Conservation (phyloP, 2,888 invertebrate species). For the Hofmannophila pseudospretella region DNA sequence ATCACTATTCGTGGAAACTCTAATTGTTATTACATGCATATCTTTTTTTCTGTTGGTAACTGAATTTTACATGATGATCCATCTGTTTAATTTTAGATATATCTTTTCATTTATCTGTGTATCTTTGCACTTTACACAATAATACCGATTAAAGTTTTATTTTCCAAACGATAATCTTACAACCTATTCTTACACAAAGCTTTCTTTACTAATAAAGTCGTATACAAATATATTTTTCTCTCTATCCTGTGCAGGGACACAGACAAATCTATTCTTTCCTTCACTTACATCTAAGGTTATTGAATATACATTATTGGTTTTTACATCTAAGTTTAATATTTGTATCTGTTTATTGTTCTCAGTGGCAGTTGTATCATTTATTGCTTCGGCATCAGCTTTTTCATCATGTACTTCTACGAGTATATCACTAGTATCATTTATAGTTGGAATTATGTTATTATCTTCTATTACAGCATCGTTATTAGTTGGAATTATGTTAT, state of each 20-base stretch:
- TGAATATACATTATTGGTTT: constrained; percentile 70
- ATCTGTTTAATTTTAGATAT: no score
- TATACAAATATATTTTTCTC: constrained; percentile 74
- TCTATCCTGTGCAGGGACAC: constrained; percentile 56
- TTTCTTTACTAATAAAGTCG: constrained; percentile 70
- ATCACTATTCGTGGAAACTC: no score
- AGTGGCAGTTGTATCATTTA: constrained; percentile 30
- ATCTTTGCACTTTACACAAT: no score
- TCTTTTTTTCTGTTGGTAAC: no score
- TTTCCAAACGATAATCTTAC: no score
- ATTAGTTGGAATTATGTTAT: neutral
- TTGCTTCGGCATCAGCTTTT: constrained; percentile 27
- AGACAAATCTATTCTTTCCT: constrained; percentile 60
- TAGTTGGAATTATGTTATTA: neutral
- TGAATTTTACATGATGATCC: no score
- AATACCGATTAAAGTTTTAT: constrained; percentile 15
- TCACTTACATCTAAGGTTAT: constrained; percentile 69
- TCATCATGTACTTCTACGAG: constrained; percentile 44
- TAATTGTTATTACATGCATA: no score
- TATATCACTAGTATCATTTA: constrained; percentile 36
- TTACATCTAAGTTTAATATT: constrained; percentile 72
- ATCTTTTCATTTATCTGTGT: no score
- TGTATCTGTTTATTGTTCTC: constrained; percentile 74
- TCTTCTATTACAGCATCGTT: constrained; percentile 21
- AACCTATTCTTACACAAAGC: constrained; percentile 53